Evolutionary conservation across 2,113 vertebrate species (phyloP).

Genomic region (Sorex fumeus): DNA sequence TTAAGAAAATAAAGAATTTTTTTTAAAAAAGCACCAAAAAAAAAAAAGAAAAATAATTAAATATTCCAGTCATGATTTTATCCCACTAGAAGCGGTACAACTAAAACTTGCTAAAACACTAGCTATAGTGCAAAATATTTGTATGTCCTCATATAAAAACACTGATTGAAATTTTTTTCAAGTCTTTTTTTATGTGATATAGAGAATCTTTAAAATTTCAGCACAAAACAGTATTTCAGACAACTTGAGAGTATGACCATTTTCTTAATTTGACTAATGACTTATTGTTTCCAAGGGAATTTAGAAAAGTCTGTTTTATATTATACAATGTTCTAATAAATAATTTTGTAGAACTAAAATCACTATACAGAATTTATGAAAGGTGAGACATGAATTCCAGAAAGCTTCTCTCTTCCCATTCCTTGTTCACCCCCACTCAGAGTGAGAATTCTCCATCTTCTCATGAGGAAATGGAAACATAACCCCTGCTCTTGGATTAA

Average conservation of each 20-base stretch:
- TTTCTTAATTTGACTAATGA: conserved; percentile 41
- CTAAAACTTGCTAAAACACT: background rate
- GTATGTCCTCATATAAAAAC: background rate
- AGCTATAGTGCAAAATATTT: background rate
- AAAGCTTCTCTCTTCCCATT: background rate
- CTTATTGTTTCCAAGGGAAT: conserved; percentile 11
- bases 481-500: no score
- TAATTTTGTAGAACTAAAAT: conserved; percentile 18
- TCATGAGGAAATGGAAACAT: background rate
- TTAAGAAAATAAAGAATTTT: background rate
- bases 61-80: conserved; percentile 42
- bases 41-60: background rate
- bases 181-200: background rate
- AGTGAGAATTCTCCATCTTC: background rate
- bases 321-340: background rate
- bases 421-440: background rate
- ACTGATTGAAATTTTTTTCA: background rate
- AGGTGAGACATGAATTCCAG: background rate
- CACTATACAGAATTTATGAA: background rate
- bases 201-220: background rate
- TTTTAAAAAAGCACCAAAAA: no score
- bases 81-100: background rate
- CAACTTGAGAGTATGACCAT: background rate
- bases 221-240: conserved; percentile 4
- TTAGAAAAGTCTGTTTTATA: background rate